phyloP scores from a whole-genome alignment of 2,888 invertebrate species.

The Atrina japonica region DNA sequence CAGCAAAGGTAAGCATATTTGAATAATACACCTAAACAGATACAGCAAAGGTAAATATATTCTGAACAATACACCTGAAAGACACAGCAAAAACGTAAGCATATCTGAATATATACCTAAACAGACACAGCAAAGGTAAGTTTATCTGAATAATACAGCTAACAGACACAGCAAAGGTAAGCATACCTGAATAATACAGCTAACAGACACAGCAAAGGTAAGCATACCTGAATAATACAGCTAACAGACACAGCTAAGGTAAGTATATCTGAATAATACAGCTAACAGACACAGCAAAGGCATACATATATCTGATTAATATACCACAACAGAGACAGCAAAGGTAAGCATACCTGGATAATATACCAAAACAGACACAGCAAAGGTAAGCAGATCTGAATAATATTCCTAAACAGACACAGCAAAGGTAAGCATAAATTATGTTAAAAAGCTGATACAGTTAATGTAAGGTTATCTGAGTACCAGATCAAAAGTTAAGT shows the following conservation, averaged over 20 bases:
- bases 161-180: no score
- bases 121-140: neutral
- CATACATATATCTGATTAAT: constrained; percentile 47
- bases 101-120: neutral
- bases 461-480: no score
- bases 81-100: neutral
- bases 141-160: no score
- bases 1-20: neutral
- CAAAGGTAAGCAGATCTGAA: no score
- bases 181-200: no score
- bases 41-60: no score
- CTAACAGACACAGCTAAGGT: constrained; percentile 7
- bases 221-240: no score
- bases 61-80: no score
- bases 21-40: neutral
- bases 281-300: constrained; percentile 68
- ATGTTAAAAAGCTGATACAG: neutral
- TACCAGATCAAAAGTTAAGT: no score
- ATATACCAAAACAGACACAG: neutral
- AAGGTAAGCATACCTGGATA: neutral
- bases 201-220: no score
- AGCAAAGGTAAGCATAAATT: neutral
- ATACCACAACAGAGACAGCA: neutral
- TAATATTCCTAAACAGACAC: neutral
- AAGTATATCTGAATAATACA: constrained; percentile 49